Percentiles rank a stretch among this genome's conserved stretches.
phyloP scores from a whole-genome alignment of 2,113 vertebrate genomes.

The Dicaeum eximium region DNA sequence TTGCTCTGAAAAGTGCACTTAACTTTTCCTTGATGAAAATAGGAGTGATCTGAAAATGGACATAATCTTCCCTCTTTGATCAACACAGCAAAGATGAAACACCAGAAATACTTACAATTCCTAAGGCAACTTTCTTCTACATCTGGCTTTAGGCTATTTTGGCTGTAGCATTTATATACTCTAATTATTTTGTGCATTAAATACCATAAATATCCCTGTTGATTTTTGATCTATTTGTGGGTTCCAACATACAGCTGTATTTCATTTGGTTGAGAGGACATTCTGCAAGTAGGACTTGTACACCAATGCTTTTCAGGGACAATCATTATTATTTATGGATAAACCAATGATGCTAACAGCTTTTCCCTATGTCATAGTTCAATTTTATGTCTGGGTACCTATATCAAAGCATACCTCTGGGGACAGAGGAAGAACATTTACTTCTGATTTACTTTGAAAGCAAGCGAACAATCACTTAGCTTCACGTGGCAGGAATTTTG shows the following conservation, averaged over 20 bases:
- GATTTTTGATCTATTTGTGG: constrained; percentile 40
- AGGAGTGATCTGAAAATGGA: neutral
- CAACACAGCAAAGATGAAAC: neutral
- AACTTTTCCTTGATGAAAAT: neutral
- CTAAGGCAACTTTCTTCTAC: constrained; percentile 14
- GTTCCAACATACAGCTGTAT: constrained; percentile 25
- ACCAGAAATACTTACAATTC: constrained; percentile 14
- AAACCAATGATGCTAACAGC: neutral
- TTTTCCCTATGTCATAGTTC: neutral
- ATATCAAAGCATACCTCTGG: neutral
- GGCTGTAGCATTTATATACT: neutral
- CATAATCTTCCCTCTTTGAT: neutral
- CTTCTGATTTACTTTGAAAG: neutral
- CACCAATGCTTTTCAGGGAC: neutral
- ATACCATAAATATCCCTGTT: constrained; percentile 40
- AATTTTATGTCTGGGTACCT: neutral
- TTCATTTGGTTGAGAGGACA: neutral
- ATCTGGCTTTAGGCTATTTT: constrained; percentile 51
- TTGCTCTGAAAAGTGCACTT: neutral
- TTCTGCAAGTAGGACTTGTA: neutral
- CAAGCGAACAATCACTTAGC: neutral
- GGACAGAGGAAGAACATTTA: neutral
- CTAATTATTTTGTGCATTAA: constrained; percentile 46
- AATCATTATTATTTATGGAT: neutral
- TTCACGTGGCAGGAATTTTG: neutral